These are phyloP conservation scores for Arbacia lixula DNA, from an alignment of 53 echinoderm and acorn worm species.

Conservation along the genomic window DNA sequence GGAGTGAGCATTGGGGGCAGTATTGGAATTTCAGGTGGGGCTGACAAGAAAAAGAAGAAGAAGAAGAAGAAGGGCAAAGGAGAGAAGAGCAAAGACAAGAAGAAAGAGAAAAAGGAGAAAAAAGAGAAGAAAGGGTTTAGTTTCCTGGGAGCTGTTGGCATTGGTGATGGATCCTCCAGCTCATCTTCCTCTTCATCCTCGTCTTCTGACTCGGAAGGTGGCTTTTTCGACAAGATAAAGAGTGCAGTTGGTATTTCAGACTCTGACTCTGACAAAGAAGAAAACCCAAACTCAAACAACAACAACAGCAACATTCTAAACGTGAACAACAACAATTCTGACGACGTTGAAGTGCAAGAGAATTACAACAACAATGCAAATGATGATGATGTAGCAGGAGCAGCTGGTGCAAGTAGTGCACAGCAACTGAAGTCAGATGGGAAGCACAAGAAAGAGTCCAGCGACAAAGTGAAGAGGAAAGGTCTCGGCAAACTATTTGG, in stretches of 20 bases:
- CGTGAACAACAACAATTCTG: constrained; percentile 58
- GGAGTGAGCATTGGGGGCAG: constrained; percentile 31
- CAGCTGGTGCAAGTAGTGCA: background rate
- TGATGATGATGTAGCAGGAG: constrained; percentile 63
- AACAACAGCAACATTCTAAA: constrained; percentile 75
- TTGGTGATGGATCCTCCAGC: constrained; percentile 57
- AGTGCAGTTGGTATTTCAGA: constrained; percentile 57
- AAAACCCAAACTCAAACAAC: constrained; percentile 85
- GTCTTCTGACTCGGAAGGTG: constrained; percentile 50
- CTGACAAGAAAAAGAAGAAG: constrained; percentile 27
- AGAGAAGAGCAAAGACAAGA: background rate
- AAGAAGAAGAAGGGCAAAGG: constrained; percentile 16
- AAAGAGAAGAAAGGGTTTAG: constrained; percentile 59
- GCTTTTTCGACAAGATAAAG: constrained; percentile 54
- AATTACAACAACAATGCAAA: constrained; percentile 95
- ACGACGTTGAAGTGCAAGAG: constrained; percentile 54
- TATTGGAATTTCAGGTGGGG: constrained; percentile 10
- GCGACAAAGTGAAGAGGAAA: constrained; percentile 67
- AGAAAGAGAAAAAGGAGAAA: constrained; percentile 65
- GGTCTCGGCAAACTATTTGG: constrained; percentile 84
- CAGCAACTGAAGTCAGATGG: constrained; percentile 23
- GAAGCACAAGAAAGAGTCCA: constrained; percentile 64
- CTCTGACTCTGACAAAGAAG: constrained; percentile 59
- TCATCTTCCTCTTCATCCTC: constrained; percentile 58
- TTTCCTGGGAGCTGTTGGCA: constrained; percentile 70